phyloP scores from a whole-genome alignment of 1,140 invertebrate species.

The Ostrea denselamellosa region DNA sequence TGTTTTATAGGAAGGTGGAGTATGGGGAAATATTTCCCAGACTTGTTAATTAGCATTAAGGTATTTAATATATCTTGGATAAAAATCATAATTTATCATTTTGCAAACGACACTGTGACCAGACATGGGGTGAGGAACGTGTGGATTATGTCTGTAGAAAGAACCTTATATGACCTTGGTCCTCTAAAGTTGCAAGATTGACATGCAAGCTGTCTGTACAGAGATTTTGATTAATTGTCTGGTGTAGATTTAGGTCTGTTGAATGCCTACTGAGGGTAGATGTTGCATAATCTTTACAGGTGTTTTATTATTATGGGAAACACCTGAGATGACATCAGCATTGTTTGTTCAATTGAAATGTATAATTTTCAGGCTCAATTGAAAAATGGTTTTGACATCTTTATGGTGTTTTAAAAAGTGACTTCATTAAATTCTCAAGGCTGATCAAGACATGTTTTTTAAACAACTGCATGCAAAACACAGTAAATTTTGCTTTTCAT shows the following conservation, averaged over 20 bases:
- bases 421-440: background rate
- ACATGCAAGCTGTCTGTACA: conserved; percentile 32
- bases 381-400: background rate
- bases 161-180: background rate
- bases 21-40: background rate
- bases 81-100: background rate
- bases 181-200: background rate
- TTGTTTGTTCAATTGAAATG: background rate
- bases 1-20: background rate
- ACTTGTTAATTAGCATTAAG: conserved; percentile 18
- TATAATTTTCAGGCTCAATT: background rate
- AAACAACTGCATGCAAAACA: background rate
- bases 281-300: conserved; percentile 28
- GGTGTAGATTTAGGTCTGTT: conserved; percentile 14
- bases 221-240: conserved; percentile 33
- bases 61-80: conserved; percentile 33
- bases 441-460: background rate
- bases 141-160: conserved; percentile 18
- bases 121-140: background rate
- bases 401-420: background rate
- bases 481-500: background rate
- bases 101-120: background rate
- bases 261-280: background rate
- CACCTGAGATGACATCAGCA: background rate
- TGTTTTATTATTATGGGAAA: background rate